phyloP scores from a whole-genome alignment of 2,797 vertebrate genomes.

The Danio choprae region DNA sequence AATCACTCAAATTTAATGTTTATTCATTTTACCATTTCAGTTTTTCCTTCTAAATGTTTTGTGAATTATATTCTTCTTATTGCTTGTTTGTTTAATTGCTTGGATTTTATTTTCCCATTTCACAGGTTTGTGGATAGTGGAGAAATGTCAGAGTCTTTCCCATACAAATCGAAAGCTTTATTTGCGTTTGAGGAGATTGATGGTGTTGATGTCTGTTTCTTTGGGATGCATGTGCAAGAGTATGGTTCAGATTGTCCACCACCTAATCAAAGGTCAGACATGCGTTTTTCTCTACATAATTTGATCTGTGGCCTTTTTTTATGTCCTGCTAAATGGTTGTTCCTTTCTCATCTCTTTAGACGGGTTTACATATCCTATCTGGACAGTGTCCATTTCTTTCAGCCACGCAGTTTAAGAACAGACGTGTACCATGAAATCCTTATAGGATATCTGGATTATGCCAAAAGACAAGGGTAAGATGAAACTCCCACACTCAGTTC shows the following conservation, averaged over 20 bases:
- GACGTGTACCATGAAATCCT: constrained; percentile 97
- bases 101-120: background rate
- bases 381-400: constrained; percentile 98
- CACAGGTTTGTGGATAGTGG: constrained; percentile 96
- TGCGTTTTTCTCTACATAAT: background rate
- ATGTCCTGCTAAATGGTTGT: background rate
- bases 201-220: constrained; percentile 95
- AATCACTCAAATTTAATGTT: background rate
- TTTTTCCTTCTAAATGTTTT: background rate
- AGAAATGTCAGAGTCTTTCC: constrained; percentile 98
- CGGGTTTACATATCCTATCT: constrained; percentile 98
- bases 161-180: constrained; percentile 96
- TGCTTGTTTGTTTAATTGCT: constrained; percentile 1
- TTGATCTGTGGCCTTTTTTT: background rate
- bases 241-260: constrained; percentile 97
- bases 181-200: constrained; percentile 98
- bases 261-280: constrained; percentile 92
- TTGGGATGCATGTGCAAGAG: constrained; percentile 98
- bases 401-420: constrained; percentile 91
- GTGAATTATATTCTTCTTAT: background rate
- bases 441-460: constrained; percentile 96
- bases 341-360: constrained; percentile 70
- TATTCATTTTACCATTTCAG: background rate
- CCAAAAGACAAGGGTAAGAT: constrained; percentile 92
- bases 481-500: background rate